Base-by-base conservation (phyloP, 2,888 invertebrate species). In the Drosophila parthenogenetica region DNA sequence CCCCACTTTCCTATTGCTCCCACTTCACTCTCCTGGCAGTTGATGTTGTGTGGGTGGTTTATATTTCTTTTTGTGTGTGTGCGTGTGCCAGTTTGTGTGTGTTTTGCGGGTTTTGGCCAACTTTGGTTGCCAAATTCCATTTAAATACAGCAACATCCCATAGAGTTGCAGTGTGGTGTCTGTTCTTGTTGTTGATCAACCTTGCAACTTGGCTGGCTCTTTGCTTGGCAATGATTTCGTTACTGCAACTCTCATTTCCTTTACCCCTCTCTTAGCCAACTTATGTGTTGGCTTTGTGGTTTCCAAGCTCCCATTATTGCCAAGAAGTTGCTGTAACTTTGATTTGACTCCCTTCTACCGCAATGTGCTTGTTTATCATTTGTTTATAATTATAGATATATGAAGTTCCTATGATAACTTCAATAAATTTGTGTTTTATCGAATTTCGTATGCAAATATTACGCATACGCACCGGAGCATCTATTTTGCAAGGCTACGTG, bases 91-190 rank as follows among this genome's bases (percentile, higher is more conserved):
- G 61, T 37, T 58, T 22, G 45, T 55, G 45, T 29, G 43, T 45
- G 16, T 43, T 43, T 49, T 64, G 66, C 51, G 64, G 61, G 40
- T 58, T 61, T 40, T 57, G 46, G 42, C 49, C 37, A 83, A 77
- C 71, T 87, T 77, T 75, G 64, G 65, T 77, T 70, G 84, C 87
- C 87, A 83, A 87, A 87, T 73, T 79, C 81, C 79, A 84, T 87
- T 87, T 83, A 87, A 87, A 84, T 84, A 74, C 77, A 71, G 73
- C 66, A 69, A 70, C 69, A 73, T 74, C 74, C 64, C 78, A 75
- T 61, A 58, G 51, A 65, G 53, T 68, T 60, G 77, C 74, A 63
- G 35, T 63, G 62, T 63, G 64, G 53, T 54, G 62, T 46, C 46
- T 40, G 50, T 54, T 66, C 57, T 55, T 69, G 71, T 67, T 76